Base-by-base conservation (phyloP, 1,140 invertebrate genomes). In the Plectus sambesii region DNA sequence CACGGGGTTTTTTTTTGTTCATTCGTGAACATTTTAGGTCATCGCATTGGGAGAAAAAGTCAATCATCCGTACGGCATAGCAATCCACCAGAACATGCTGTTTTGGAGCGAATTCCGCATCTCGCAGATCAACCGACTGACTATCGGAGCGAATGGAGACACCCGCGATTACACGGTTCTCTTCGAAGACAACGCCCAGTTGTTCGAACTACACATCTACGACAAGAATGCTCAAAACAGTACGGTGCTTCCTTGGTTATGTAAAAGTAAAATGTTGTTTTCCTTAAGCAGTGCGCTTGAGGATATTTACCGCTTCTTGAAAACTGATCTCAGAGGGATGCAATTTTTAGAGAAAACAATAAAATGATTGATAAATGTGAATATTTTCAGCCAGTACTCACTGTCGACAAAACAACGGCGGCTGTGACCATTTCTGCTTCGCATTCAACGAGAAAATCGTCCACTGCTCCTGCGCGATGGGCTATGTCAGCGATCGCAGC, bases 61-160 rank as follows among this genome's bases (percentile, higher is more conserved):
- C 42, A 67, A 73, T 2, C 72, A 82, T 59, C 76, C 76, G 1
- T 77, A 75, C 62, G 75, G 76, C n/a, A 45, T 78, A 2, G 73
- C 70, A n/a, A 63, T 70, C 53, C 61, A 69, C 51, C 56, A 72
- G 35, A 61, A 71, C 42, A 62, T 57, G 46, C 40, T 78, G 5
- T 77, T 70, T 53, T 78, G 75, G 75, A 73, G 76, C 17, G 76
- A 78, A 72, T 77, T 77, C 61, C 72, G 74, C 36, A 73, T 76
- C 60, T 79, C 79, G 20, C 65, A 66, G 23, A 40, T 36, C 9
- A 55, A 26, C 33, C 42, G 53, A 38, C 26, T 23, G 15, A 15
- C 36, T 22, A 19, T 55, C 19, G 23, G 38, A 22, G 47, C 25
- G 5, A 33, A 46, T 8, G 48, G 37, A 5, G 33, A 50, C 26